Conservation (phyloP, 2,797 vertebrate genomes). For the Acanthis flammea region DNA sequence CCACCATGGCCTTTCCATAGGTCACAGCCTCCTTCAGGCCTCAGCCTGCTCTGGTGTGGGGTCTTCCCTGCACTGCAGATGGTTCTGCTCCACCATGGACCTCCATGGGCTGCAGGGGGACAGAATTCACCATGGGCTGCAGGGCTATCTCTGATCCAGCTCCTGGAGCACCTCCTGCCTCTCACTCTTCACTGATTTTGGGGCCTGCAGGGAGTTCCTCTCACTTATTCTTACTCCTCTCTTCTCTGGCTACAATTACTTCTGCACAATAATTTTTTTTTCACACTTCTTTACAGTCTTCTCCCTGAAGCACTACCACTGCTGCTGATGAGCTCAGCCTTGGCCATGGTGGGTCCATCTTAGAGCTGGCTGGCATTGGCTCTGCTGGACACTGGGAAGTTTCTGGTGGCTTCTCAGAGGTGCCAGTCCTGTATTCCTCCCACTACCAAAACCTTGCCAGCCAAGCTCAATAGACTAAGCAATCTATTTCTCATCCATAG, state of each 20-base stretch:
- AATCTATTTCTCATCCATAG: not conserved
- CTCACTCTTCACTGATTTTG: not conserved
- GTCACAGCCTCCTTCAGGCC: not conserved
- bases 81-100: not conserved
- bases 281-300: not conserved
- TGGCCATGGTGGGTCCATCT: not conserved
- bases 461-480: not conserved
- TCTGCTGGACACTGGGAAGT: not conserved
- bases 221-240: not conserved
- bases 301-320: too few relatives aligned
- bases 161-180: not conserved
- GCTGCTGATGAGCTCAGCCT: not conserved
- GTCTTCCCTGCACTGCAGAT: not conserved
- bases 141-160: not conserved
- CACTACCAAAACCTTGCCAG: not conserved
- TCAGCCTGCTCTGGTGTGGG: rapidly evolving
- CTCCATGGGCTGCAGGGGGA: not conserved
- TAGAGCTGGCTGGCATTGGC: not conserved
- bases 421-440: not conserved
- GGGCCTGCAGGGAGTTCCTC: not conserved
- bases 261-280: not conserved
- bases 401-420: not conserved
- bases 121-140: not conserved
- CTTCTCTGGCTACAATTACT: not conserved
- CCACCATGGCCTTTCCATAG: rapidly evolving